These are phyloP conservation scores for Pollenia griseotomentosa DNA, from an alignment of 2,888 invertebrate genomes.

Conservation along the genomic window DNA sequence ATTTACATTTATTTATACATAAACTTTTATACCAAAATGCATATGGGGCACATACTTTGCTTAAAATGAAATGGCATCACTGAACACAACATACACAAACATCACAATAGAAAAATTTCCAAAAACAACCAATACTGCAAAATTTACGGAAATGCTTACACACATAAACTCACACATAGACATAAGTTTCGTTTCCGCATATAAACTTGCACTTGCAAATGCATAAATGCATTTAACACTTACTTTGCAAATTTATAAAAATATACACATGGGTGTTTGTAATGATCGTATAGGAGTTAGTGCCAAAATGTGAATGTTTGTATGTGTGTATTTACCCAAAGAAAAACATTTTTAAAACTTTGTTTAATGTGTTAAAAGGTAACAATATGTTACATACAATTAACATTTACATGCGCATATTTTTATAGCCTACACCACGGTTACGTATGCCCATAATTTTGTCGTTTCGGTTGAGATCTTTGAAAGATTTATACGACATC, in stretches of 20 bases:
- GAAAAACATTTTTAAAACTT: slow-evolving; percentile 60
- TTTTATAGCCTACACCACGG: no score
- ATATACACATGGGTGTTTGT: no score
- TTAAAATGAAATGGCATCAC: slow-evolving; percentile 63
- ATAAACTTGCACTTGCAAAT: no score
- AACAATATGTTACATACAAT: slow-evolving; percentile 55
- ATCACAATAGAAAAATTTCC: background rate
- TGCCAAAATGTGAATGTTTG: slow-evolving; percentile 8
- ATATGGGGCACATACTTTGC: slow-evolving; percentile 65
- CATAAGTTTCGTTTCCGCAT: background rate
- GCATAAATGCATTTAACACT: background rate
- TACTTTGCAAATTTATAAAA: slow-evolving; percentile 9
- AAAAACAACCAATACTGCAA: slow-evolving; percentile 48
- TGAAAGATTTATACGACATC: no score
- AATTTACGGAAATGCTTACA: slow-evolving; percentile 66
- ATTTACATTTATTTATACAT: background rate
- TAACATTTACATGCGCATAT: background rate
- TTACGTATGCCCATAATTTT: no score
- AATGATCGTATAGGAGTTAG: background rate
- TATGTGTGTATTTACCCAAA: background rate
- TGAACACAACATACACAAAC: slow-evolving; percentile 34
- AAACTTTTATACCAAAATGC: slow-evolving; percentile 55
- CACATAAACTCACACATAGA: slow-evolving; percentile 28
- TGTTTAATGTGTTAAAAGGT: slow-evolving; percentile 66
- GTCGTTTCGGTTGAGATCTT: no score